Conservation (phyloP, 2,113 vertebrate species). For the Verasper variegatus region DNA sequence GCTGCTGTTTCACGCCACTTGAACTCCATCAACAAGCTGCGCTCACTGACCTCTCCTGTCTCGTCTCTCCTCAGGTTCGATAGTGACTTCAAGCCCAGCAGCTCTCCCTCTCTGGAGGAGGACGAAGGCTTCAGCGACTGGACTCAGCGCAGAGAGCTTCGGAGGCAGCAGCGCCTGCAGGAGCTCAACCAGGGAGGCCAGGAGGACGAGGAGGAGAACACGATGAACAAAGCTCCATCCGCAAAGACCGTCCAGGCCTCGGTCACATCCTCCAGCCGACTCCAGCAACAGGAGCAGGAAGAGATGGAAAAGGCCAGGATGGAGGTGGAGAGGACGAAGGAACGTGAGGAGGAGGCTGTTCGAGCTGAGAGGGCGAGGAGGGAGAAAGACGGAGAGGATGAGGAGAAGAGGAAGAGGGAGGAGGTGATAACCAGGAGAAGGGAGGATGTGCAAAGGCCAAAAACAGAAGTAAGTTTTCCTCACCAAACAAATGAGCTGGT, state of each 20-base stretch:
- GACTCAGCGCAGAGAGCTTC: conserved; percentile 87
- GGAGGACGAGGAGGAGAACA: conserved; percentile 50
- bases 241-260: conserved; percentile 5
- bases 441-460: conserved; percentile 44
- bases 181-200: conserved; percentile 60
- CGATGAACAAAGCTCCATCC: conserved; percentile 8
- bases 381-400: conserved; percentile 42
- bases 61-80: conserved; percentile 69
- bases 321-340: conserved; percentile 58
- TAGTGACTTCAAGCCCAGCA: conserved; percentile 74
- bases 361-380: conserved; percentile 44
- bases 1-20: not conserved
- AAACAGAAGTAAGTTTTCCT: conserved; percentile 51
- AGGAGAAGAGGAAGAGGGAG: conserved; percentile 39
- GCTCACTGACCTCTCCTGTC: not conserved
- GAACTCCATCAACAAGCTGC: not conserved
- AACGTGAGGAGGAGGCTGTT: conserved; percentile 24
- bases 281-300: conserved; percentile 47
- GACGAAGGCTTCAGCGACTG: conserved; percentile 97
- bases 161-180: conserved; percentile 74
- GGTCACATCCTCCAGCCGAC: conserved; percentile 1
- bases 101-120: conserved; percentile 84
- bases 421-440: conserved; percentile 46
- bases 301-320: conserved; percentile 23
- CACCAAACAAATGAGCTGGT: too few species aligned